These are phyloP conservation scores for Lithodes maja DNA, from an alignment of 2,888 invertebrate species.

Conservation along the genomic window DNA sequence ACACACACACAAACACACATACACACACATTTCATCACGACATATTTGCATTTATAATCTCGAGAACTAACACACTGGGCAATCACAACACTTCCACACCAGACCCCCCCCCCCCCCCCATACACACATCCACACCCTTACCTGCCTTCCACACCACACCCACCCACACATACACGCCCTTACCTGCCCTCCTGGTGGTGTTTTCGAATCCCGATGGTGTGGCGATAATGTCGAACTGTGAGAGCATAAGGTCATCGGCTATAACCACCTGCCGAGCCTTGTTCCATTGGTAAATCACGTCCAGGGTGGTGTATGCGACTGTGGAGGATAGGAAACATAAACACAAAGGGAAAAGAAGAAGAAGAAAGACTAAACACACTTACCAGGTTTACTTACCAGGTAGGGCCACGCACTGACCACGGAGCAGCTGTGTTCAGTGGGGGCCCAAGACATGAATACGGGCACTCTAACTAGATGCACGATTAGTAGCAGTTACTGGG, in stretches of 20 bases:
- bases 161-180: constrained; percentile 16
- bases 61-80: neutral
- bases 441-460: too few species aligned
- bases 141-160: neutral
- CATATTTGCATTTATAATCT: too few species aligned
- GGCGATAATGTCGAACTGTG: constrained; percentile 87
- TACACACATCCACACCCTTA: neutral
- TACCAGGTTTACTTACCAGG: too few species aligned
- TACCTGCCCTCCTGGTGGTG: constrained; percentile 60
- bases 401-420: too few species aligned
- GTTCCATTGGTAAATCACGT: constrained; percentile 86
- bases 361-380: constrained; percentile 12
- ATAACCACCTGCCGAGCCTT: constrained; percentile 83
- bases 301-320: constrained; percentile 76
- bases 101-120: neutral
- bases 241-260: constrained; percentile 87
- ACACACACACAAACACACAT: too few species aligned
- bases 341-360: neutral
- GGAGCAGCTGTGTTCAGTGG: too few species aligned
- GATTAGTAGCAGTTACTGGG: too few species aligned
- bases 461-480: too few species aligned
- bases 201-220: constrained; percentile 76
- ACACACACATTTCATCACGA: too few species aligned
- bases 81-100: constrained; percentile 29
- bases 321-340: neutral